A percentile compares a stretch with the other conserved stretches of the same genome.
Conservation (phyloP, 2,888 invertebrate genomes). For the Diaphora mendica region DNA sequence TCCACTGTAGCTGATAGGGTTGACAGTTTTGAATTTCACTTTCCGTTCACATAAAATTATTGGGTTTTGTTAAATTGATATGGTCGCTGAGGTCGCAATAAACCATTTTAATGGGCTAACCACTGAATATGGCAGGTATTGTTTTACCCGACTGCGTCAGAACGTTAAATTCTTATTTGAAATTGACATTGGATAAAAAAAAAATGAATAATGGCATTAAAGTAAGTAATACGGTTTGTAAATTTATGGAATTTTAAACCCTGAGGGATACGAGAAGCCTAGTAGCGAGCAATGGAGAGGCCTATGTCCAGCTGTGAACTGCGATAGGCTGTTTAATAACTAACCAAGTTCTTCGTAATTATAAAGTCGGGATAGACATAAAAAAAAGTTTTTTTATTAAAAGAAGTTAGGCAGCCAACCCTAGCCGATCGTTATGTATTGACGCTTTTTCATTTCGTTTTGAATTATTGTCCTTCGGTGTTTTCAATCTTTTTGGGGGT, state of each 20-base stretch:
- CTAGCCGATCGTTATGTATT: conserved; percentile 27
- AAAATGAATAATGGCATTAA: no score
- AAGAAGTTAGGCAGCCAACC: conserved; percentile 6
- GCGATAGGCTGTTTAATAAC: no score
- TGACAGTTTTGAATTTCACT: neutral
- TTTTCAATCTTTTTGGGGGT: conserved; percentile 14
- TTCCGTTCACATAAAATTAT: neutral
- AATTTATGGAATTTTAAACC: no score
- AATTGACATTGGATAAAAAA: no score
- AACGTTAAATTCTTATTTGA: no score
- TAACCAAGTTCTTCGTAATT: no score
- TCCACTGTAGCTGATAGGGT: conserved; percentile 6
- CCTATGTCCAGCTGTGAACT: no score
- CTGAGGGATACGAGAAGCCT: no score
- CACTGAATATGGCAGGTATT: neutral
- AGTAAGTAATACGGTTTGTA: no score
- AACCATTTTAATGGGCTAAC: neutral
- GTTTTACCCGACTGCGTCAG: neutral
- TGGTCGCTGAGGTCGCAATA: neutral
- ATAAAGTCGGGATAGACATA: no score
- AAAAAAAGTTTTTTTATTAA: no score
- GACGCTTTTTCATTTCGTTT: conserved; percentile 38
- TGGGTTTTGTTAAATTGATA: neutral
- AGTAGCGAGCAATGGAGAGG: no score
- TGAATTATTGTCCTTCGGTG: conserved; percentile 36